Evolutionary conservation across 2,113 vertebrate species (phyloP).

Genomic region (Tetrax tetrax): DNA sequence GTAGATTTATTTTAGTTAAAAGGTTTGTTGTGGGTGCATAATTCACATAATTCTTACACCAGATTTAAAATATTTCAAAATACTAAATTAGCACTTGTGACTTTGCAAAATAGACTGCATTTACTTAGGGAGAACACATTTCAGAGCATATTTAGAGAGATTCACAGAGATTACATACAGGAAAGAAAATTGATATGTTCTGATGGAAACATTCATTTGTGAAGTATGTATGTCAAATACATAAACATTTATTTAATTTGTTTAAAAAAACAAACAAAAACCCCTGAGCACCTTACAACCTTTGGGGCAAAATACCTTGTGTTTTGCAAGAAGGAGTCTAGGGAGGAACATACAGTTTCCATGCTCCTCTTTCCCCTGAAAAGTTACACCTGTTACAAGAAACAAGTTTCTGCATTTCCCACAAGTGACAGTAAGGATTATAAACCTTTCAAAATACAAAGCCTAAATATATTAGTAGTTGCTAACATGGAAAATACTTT

Average conservation of each 20-base stretch:
- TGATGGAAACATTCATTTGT: not conserved
- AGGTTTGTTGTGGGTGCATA: not conserved
- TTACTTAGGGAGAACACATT: not conserved
- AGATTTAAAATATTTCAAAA: not conserved
- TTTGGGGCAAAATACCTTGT: not conserved
- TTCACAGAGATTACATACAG: not conserved
- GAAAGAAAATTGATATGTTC: not conserved
- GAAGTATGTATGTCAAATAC: not conserved
- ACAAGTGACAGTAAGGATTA: not conserved
- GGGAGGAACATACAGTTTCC: not conserved
- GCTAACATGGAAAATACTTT: not conserved
- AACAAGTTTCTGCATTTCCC: not conserved
- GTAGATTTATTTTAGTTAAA: not conserved
- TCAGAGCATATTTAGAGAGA: not conserved
- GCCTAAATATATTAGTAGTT: not conserved
- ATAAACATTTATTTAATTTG: not conserved
- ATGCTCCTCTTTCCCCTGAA: accelerated
- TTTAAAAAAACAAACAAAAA: not conserved
- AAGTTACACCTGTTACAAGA: not conserved
- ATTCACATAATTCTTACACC: not conserved
- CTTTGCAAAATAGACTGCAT: not conserved
- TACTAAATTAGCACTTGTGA: not conserved
- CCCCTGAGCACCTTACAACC: not conserved
- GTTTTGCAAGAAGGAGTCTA: not conserved
- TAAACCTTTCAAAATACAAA: not conserved